phyloP scores from a whole-genome alignment of 1,140 invertebrate genomes.

The Antheraea pernyi region DNA sequence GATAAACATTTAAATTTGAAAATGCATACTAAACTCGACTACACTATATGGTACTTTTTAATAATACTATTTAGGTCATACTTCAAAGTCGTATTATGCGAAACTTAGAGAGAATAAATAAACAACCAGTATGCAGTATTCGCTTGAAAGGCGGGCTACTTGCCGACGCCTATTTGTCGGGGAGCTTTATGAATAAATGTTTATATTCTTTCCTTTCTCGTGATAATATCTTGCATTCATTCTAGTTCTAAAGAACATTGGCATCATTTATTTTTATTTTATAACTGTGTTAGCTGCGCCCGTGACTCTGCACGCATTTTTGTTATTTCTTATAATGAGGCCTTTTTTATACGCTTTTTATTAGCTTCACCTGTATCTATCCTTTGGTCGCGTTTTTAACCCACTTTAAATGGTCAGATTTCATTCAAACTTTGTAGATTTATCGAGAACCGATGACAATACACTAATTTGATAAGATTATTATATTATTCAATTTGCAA shows the following conservation, averaged over 20 bases:
- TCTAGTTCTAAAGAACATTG: background rate
- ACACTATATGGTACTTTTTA: background rate
- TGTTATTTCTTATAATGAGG: too few species aligned
- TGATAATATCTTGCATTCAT: background rate
- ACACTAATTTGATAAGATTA: too few species aligned
- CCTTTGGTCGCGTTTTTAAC: too few species aligned
- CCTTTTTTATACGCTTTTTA: too few species aligned
- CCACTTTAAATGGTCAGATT: too few species aligned
- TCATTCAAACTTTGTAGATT: too few species aligned
- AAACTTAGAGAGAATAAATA: slow-evolving; percentile 1
- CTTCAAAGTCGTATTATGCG: background rate
- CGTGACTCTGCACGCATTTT: too few species aligned
- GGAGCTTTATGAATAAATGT: slow-evolving; percentile 50
- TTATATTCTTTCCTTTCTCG: slow-evolving; percentile 33
- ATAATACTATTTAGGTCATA: background rate
- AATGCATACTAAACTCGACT: background rate
- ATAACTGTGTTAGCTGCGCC: background rate
- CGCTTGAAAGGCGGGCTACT: background rate
- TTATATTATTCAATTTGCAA: too few species aligned
- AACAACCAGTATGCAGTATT: background rate
- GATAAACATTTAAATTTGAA: background rate
- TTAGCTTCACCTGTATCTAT: too few species aligned
- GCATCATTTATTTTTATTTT: background rate
- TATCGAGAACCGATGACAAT: too few species aligned
- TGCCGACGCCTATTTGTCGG: slow-evolving; percentile 27